A percentile compares a stretch with the other conserved stretches of the same genome.
Evolutionary conservation across 2,797 vertebrate species (phyloP).

Genomic region (Sarcophilus harrisii): DNA sequence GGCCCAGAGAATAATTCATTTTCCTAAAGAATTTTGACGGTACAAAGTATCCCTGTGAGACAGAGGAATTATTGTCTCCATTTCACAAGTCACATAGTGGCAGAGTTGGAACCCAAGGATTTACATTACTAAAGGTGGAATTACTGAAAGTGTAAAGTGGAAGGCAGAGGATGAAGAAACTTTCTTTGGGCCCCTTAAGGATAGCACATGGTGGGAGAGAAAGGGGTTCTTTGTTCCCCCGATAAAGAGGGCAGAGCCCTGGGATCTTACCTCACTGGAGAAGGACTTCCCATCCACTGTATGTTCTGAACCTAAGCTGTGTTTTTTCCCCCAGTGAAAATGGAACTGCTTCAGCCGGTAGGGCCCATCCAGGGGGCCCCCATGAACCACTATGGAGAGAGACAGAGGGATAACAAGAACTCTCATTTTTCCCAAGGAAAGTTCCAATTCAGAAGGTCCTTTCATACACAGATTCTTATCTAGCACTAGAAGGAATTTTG

Average conservation of each 20-base stretch:
- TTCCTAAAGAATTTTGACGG: background rate
- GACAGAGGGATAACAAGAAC: background rate
- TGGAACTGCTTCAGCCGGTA: slow-evolving; percentile 97
- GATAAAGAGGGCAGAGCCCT: background rate
- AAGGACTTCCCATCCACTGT: slow-evolving; percentile 92
- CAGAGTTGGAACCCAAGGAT: background rate
- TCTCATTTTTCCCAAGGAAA: background rate
- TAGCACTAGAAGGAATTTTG: background rate
- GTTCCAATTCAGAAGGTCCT: background rate
- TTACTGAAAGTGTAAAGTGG: background rate
- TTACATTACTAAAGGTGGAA: background rate
- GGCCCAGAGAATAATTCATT: background rate
- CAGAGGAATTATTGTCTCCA: background rate
- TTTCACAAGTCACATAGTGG: background rate
- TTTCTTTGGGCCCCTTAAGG: background rate
- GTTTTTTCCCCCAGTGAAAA: slow-evolving; percentile 97
- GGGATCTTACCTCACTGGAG: slow-evolving; percentile 90
- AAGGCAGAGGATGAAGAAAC: background rate
- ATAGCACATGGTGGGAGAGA: background rate
- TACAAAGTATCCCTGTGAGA: background rate
- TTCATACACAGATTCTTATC: background rate
- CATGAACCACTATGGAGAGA: slow-evolving; percentile 89
- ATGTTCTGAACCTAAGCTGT: slow-evolving; percentile 93
- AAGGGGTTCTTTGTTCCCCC: background rate
- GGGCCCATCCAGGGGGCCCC: slow-evolving; percentile 92